A percentile compares a stretch with the other conserved stretches of the same genome.
phyloP scores from a whole-genome alignment of 2,797 vertebrate species.

The Pangasius sanitwongsei region DNA sequence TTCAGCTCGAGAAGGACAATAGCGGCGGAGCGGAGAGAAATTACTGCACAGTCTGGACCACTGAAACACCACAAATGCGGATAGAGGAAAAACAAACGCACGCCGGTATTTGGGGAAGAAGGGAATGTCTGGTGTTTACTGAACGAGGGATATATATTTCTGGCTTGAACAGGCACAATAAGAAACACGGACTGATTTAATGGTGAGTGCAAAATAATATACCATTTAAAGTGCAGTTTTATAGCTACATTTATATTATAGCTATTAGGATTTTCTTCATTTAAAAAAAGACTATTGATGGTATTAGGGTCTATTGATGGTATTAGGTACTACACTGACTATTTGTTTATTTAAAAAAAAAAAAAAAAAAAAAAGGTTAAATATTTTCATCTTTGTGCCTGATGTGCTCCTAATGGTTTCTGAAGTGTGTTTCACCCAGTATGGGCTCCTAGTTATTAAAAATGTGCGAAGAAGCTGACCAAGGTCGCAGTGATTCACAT shows the following conservation, averaged over 20 bases:
- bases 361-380: neutral
- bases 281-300: neutral
- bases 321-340: neutral
- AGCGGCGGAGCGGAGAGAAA: slow-evolving; percentile 54
- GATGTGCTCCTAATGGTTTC: neutral
- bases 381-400: neutral
- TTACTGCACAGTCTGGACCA: slow-evolving; percentile 39
- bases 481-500: slow-evolving; percentile 16
- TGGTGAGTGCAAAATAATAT: slow-evolving; percentile 66
- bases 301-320: neutral
- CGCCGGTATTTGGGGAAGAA: neutral
- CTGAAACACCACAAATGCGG: slow-evolving; percentile 35
- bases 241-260: neutral
- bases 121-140: slow-evolving; percentile 38
- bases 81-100: neutral
- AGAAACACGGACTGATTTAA: slow-evolving; percentile 60
- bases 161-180: slow-evolving; percentile 57
- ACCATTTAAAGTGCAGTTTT: neutral
- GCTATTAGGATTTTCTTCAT: neutral
- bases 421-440: neutral
- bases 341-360: neutral
- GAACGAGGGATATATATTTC: slow-evolving; percentile 44
- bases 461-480: neutral
- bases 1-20: slow-evolving; percentile 73
- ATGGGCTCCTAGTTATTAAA: no score